Conservation (phyloP, 2,113 vertebrate species). For the Gambusia affinis region DNA sequence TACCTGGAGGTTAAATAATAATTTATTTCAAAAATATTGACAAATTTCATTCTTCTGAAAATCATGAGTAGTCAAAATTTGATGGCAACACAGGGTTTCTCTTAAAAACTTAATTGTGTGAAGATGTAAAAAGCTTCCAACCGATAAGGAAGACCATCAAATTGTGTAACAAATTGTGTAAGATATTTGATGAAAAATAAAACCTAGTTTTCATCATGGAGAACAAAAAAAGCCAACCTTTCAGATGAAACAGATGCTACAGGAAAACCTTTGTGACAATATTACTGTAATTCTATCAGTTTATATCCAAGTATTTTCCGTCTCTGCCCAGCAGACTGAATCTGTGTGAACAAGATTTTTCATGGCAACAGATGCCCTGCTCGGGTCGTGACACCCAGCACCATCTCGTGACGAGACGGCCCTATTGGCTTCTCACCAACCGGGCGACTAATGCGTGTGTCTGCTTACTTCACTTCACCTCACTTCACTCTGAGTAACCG, state of each 20-base stretch:
- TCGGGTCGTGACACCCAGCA: constrained; percentile 57
- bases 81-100: too few species aligned
- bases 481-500: constrained; percentile 29
- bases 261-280: neutral
- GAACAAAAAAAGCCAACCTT: too few species aligned
- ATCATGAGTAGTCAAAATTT: too few species aligned
- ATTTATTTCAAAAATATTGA: too few species aligned
- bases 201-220: too few species aligned
- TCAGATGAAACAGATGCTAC: neutral
- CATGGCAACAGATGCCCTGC: constrained; percentile 14
- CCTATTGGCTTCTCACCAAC: constrained; percentile 53
- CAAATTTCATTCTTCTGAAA: too few species aligned
- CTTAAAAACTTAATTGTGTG: too few species aligned
- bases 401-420: constrained; percentile 58
- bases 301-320: constrained; percentile 21
- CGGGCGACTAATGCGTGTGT: constrained; percentile 59
- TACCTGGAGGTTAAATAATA: too few species aligned
- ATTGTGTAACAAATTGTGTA: too few species aligned
- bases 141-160: too few species aligned
- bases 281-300: neutral
- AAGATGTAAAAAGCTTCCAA: too few species aligned
- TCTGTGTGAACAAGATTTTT: constrained; percentile 19
- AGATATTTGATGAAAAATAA: too few species aligned
- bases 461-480: constrained; percentile 34
- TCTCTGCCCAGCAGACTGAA: constrained; percentile 32